phyloP scores from a whole-genome alignment of 1,140 invertebrate genomes.

The Scaptodrosophila lebanonensis region DNA sequence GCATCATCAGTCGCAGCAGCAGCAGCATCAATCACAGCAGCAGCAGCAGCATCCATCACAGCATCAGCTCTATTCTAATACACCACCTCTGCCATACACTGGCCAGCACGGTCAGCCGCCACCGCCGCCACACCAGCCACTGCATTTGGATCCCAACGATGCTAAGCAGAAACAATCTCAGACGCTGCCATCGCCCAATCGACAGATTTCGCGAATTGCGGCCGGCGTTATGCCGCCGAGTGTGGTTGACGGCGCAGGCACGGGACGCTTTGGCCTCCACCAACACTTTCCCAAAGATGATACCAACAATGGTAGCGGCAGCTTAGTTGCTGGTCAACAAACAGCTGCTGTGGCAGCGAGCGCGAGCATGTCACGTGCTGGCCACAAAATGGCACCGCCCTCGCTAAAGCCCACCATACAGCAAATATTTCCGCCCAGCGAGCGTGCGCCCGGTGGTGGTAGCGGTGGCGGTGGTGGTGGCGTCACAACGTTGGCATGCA shows the following conservation, averaged over 20 bases:
- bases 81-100: slow-evolving; percentile 44
- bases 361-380: slow-evolving; percentile 42
- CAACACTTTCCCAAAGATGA: slow-evolving; percentile 63
- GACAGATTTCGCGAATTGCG: slow-evolving; percentile 70
- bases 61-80: slow-evolving; percentile 66
- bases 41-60: slow-evolving; percentile 9
- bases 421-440: slow-evolving; percentile 72
- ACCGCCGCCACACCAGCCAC: slow-evolving; percentile 57
- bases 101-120: slow-evolving; percentile 48
- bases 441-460: slow-evolving; percentile 44
- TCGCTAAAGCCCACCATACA: slow-evolving; percentile 72
- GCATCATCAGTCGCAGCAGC: slow-evolving; percentile 6
- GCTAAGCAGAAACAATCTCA: slow-evolving; percentile 69
- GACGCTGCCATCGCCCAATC: slow-evolving; percentile 68
- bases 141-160: slow-evolving; percentile 63
- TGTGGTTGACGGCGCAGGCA: neutral
- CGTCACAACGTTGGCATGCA: slow-evolving; percentile 60
- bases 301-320: slow-evolving; percentile 33
- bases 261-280: slow-evolving; percentile 2
- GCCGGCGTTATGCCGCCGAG: slow-evolving; percentile 15
- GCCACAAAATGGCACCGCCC: slow-evolving; percentile 57
- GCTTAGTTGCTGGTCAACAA: neutral
- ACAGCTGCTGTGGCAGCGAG: slow-evolving; percentile 13
- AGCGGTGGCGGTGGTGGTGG: slow-evolving; percentile 12
- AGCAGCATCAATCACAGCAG: slow-evolving; percentile 8